Percentiles rank a stretch among this genome's conserved stretches.
Conservation (phyloP, 2,797 vertebrate genomes). For the Hydrocynus forskahlii region DNA sequence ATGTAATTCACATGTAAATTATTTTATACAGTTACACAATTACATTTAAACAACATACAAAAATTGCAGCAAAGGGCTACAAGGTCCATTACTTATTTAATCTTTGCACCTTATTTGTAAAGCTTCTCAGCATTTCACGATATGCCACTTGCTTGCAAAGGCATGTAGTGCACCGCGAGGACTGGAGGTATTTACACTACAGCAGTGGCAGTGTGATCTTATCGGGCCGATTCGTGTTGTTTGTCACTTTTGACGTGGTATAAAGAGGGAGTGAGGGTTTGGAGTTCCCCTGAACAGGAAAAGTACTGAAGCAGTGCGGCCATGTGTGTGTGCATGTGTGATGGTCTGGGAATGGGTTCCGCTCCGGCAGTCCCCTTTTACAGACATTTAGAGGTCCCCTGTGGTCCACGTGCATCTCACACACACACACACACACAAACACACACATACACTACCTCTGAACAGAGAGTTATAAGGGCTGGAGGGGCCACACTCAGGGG, state of each 20-base stretch:
- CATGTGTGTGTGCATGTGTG: conserved; percentile 27
- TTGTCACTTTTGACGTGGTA: conserved; percentile 47
- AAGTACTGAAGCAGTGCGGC: conserved; percentile 31
- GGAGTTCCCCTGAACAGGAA: conserved; percentile 54
- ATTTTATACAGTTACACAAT: not conserved
- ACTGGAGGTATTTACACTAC: conserved; percentile 34
- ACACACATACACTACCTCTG: conserved; percentile 33
- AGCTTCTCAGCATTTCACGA: conserved; percentile 5
- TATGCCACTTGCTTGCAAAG: conserved; percentile 17
- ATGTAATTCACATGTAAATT: too few species aligned
- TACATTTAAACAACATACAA: not conserved
- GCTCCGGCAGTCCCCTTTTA: conserved; percentile 29
- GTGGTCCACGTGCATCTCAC: conserved; percentile 22
- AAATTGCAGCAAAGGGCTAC: not conserved
- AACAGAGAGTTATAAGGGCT: conserved; percentile 35
- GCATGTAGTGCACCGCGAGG: conserved; percentile 15
- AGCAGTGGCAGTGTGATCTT: conserved; percentile 38
- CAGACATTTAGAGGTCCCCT: conserved; percentile 37
- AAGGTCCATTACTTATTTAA: not conserved
- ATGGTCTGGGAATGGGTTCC: conserved; percentile 33
- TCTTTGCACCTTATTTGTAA: not conserved
- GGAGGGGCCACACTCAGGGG: conserved; percentile 41
- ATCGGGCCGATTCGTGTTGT: conserved; percentile 33
- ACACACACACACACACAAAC: conserved; percentile 18
- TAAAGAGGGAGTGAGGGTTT: conserved; percentile 40